phyloP scores from a whole-genome alignment of 1,140 invertebrate genomes.

The Drosophila sproati region DNA sequence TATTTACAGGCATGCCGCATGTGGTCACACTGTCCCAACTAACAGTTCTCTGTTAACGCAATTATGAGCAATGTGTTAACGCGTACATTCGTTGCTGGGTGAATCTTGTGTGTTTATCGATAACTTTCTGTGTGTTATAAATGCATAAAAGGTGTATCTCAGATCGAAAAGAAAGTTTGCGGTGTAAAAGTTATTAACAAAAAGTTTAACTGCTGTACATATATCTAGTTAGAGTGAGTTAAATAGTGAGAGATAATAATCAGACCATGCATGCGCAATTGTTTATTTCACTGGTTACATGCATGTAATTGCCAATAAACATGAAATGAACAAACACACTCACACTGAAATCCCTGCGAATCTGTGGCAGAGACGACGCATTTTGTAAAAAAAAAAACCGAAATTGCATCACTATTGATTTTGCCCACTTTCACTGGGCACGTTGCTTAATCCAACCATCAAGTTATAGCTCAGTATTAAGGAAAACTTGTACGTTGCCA shows the following conservation, averaged over 20 bases:
- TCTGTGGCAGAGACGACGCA: constrained; percentile 21
- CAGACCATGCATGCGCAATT: neutral
- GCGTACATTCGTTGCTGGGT: neutral
- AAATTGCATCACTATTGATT: constrained; percentile 76
- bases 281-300: neutral
- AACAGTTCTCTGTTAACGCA: constrained; percentile 6
- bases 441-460: constrained; percentile 25
- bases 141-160: constrained; percentile 37
- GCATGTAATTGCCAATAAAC: constrained; percentile 33
- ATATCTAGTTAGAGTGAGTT: constrained; percentile 48
- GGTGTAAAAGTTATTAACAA: constrained; percentile 47
- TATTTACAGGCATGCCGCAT: neutral
- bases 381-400: constrained; percentile 34
- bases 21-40: constrained; percentile 20
- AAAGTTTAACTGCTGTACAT: constrained; percentile 41
- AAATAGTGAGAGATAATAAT: neutral
- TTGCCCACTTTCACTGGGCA: constrained; percentile 72
- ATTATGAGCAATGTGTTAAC: neutral
- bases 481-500: constrained; percentile 9
- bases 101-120: constrained; percentile 19
- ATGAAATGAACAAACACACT: constrained; percentile 27
- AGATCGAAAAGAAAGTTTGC: constrained; percentile 45
- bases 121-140: constrained; percentile 31
- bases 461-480: constrained; percentile 25
- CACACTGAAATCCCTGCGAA: constrained; percentile 37